Evolutionary conservation across 2,888 invertebrate genomes (phyloP).

Genomic region (Aproaerema taeniolella): DNA sequence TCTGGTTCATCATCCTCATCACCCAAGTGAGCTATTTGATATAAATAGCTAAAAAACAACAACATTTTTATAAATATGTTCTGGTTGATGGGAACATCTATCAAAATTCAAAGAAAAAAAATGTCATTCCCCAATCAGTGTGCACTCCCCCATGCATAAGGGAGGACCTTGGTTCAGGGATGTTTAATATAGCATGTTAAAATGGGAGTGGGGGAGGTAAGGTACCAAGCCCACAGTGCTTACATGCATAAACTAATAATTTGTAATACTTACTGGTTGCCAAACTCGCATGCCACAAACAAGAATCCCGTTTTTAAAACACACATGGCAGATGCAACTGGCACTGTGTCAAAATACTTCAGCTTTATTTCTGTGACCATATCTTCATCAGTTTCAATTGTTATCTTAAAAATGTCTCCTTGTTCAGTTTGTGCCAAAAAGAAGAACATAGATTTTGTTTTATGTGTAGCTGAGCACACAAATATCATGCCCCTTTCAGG

Average conservation of each 20-base stretch:
- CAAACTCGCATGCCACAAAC: constrained; percentile 99
- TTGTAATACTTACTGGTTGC: constrained; percentile 94
- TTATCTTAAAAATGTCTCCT: constrained; percentile 93
- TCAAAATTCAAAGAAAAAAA: too few relatives aligned
- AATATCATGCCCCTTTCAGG: constrained; percentile 99
- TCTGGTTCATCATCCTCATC: constrained; percentile 99
- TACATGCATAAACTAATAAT: constrained; percentile 29
- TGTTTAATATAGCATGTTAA: constrained; percentile 59
- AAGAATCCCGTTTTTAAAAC: constrained; percentile 99
- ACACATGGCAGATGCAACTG: constrained; percentile 97
- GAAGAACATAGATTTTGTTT: constrained; percentile 99
- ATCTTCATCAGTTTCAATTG: constrained; percentile 97
- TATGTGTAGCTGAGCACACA: constrained; percentile 99
- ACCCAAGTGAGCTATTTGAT: constrained; percentile 99
- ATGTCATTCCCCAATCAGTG: constrained; percentile 78
- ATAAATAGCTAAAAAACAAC: constrained; percentile 90
- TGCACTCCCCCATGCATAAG: constrained; percentile 70
- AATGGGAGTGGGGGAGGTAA: constrained; percentile 36
- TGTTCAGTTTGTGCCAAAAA: constrained; percentile 99
- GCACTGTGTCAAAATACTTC: constrained; percentile 99
- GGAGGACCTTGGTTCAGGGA: constrained; percentile 81
- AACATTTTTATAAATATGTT: too few relatives aligned
- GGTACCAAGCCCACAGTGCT: constrained; percentile 35
- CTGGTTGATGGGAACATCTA: too few relatives aligned
- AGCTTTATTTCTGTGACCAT: constrained; percentile 99